A percentile compares a stretch with the other conserved stretches of the same genome.
Conservation (phyloP, 2,797 vertebrate genomes). For the Ctenochaetus hawaiiensis region DNA sequence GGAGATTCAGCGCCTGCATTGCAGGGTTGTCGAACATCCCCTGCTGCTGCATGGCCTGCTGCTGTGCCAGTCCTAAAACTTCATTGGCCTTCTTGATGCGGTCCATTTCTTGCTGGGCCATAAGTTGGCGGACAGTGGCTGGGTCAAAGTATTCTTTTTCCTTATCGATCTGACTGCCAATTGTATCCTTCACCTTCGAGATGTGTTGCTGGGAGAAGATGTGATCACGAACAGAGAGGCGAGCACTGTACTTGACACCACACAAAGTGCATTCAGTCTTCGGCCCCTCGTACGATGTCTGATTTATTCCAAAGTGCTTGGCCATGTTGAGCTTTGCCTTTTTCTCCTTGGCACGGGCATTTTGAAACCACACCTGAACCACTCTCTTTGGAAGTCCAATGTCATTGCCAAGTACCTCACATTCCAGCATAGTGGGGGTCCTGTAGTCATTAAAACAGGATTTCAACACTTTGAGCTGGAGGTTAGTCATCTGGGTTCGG, state of each 20-base stretch:
- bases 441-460: slow-evolving; percentile 99
- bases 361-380: slow-evolving; percentile 99
- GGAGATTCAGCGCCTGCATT: slow-evolving; percentile 97
- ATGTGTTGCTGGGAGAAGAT: slow-evolving; percentile 99
- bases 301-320: slow-evolving; percentile 99
- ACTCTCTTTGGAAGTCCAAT: slow-evolving; percentile 99
- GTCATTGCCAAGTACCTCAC: slow-evolving; percentile 99
- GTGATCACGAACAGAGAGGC: slow-evolving; percentile 98
- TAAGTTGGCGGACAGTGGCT: slow-evolving; percentile 98
- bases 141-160: slow-evolving; percentile 99
- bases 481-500: slow-evolving; percentile 99
- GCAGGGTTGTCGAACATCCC: slow-evolving; percentile 95
- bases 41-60: slow-evolving; percentile 95
- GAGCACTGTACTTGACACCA: slow-evolving; percentile 98
- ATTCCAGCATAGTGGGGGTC: slow-evolving; percentile 99
- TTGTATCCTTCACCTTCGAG: slow-evolving; percentile 99
- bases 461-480: slow-evolving; percentile 98
- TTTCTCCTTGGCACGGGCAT: slow-evolving; percentile 99
- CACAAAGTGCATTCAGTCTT: slow-evolving; percentile 99
- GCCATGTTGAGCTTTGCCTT: slow-evolving; percentile 99
- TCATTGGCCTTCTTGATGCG: slow-evolving; percentile 99
- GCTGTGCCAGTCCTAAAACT: slow-evolving; percentile 95
- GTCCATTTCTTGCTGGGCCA: slow-evolving; percentile 99
- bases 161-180: slow-evolving; percentile 99
- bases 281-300: slow-evolving; percentile 97